Conservation (phyloP, 2,888 invertebrate species). For the Amiota mariae region DNA sequence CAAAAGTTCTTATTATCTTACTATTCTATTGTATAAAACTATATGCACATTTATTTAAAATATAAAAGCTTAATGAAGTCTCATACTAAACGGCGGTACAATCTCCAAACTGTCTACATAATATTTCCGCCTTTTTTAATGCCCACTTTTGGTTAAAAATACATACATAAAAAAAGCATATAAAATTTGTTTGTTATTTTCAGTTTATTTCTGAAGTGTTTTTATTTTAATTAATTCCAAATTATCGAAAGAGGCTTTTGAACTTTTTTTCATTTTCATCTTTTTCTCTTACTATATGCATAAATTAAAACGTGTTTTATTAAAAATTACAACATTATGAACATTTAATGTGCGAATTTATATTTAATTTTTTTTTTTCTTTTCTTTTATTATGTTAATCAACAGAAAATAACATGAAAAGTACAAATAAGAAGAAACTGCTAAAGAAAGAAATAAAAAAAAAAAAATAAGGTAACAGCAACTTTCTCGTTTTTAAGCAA, state of each 20-base stretch:
- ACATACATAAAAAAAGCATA: too few species aligned
- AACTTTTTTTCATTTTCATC: slow-evolving; percentile 5
- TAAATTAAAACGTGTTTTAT: slow-evolving; percentile 1
- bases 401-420: slow-evolving; percentile 2
- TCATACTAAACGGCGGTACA: too few species aligned
- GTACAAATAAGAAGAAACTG: slow-evolving; percentile 11
- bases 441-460: neutral
- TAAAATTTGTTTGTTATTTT: too few species aligned
- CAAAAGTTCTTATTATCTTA: too few species aligned
- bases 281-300: neutral
- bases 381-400: slow-evolving; percentile 26
- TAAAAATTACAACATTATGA: slow-evolving; percentile 29
- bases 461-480: neutral
- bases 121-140: too few species aligned
- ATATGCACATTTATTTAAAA: too few species aligned
- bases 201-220: too few species aligned
- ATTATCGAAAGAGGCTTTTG: neutral
- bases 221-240: too few species aligned
- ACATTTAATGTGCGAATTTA: slow-evolving; percentile 16
- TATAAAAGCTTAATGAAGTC: too few species aligned
- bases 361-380: slow-evolving; percentile 5
- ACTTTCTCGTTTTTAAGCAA: slow-evolving; percentile 15
- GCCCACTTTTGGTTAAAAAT: too few species aligned
- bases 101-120: too few species aligned
- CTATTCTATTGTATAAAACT: too few species aligned